Percentiles rank a stretch among this genome's conserved stretches.
phyloP scores from a whole-genome alignment of 2,888 invertebrate species.

The Cephalotes varians region DNA sequence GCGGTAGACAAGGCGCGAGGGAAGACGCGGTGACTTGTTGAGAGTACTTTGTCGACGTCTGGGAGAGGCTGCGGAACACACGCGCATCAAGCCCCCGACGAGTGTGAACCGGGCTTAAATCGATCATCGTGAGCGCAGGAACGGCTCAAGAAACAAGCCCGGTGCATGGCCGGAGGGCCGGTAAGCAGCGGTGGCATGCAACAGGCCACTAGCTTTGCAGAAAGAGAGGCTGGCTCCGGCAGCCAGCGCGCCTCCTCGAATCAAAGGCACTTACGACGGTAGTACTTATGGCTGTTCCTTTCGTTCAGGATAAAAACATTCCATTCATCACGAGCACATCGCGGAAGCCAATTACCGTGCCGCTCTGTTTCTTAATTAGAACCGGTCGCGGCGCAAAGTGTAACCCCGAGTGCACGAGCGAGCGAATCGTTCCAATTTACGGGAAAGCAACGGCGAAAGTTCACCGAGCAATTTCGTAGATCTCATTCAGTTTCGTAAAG shows the following conservation, averaged over 20 bases:
- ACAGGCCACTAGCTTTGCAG: slow-evolving; percentile 73
- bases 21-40: slow-evolving; percentile 47
- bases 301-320: slow-evolving; percentile 70
- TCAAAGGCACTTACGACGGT: slow-evolving; percentile 72
- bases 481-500: slow-evolving; percentile 28
- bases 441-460: slow-evolving; percentile 26
- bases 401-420: slow-evolving; percentile 54
- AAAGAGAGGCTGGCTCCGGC: slow-evolving; percentile 63
- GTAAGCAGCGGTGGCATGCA: slow-evolving; percentile 70
- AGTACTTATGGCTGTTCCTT: slow-evolving; percentile 67
- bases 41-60: slow-evolving; percentile 58
- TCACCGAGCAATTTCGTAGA: slow-evolving; percentile 14
- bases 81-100: slow-evolving; percentile 41
- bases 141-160: slow-evolving; percentile 72
- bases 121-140: slow-evolving; percentile 71
- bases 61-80: slow-evolving; percentile 45
- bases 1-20: slow-evolving; percentile 28
- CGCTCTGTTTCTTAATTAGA: slow-evolving; percentile 70
- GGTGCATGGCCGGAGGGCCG: slow-evolving; percentile 73
- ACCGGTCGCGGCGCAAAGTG: slow-evolving; percentile 60
- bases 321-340: slow-evolving; percentile 67
- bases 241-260: slow-evolving; percentile 63
- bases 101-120: slow-evolving; percentile 73
- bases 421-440: slow-evolving; percentile 39
- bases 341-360: slow-evolving; percentile 72